Base-by-base conservation (phyloP, 2,797 vertebrate genomes). In the Delichon dasypus region DNA sequence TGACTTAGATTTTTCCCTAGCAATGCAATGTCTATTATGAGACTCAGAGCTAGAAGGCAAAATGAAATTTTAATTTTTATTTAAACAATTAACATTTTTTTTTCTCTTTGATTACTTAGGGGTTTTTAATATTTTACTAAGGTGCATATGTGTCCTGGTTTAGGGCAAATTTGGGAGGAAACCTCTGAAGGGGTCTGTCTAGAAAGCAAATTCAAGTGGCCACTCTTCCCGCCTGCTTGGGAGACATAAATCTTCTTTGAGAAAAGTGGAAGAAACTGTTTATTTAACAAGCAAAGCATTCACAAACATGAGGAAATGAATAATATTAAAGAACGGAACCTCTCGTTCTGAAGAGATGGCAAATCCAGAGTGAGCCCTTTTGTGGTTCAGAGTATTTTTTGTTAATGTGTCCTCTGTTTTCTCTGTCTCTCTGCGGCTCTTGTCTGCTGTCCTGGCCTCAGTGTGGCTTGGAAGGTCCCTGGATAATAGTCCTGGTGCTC, bases 151-250 rank as follows among this genome's bases (percentile, higher is more conserved):
- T 36, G 40, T 55, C n/a, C 5, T 54, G 16, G 40, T 45, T 54
- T 45, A 65, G 27, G 21, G 5, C 21, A 45, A 45, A 54, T 54
- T 30, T 44, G 10, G 26, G 26, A 23, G 12, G 16, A 60, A 60
- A 50, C 4, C 5, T 50, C 45, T 2, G 0, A n/a, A 76, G 18
- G 18, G 7, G 14, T 51, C 18, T 14, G 11, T 42, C 47, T 27
- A 42, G 36, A 42, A 76, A n/a, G 30, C 18, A 62, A 62, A 62
- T 22, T 62, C 36, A n/a, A n/a, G 36, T 0, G 3, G 9, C 16
- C 12, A 7, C 36, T 50, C 14, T 23, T 14, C 1, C 0, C 7
- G 21, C 3, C 2, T 2, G 18, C n/a, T 27, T 0, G 0, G 18
- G 14, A 51, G 47, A n/a, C 18, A n/a, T 32, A 61, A 50, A 40